Conservation (phyloP, 2,797 vertebrate genomes). For the Darevskia nairensis region DNA sequence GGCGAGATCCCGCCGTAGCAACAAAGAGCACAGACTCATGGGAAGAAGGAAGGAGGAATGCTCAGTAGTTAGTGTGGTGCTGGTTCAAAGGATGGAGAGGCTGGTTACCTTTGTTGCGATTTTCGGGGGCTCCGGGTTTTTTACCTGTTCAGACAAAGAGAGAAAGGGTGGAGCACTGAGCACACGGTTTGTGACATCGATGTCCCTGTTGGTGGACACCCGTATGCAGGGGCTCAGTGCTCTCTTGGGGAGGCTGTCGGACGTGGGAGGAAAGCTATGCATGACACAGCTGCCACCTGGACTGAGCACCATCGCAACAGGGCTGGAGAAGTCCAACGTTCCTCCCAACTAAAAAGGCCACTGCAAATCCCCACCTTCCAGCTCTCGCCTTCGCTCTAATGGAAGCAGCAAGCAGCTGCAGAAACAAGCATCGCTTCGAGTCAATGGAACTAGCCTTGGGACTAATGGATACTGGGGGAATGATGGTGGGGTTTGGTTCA, state of each 20-base stretch:
- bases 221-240: constrained; percentile 28
- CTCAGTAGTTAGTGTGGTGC: constrained; percentile 82
- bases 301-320: rapidly evolving
- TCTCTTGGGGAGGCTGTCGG: not conserved
- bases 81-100: constrained; percentile 82
- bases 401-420: not conserved
- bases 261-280: constrained; percentile 3
- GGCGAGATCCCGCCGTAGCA: constrained; percentile 83
- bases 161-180: constrained; percentile 84
- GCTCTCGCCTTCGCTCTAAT: not conserved
- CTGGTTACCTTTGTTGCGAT: constrained; percentile 99
- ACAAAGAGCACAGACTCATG: constrained; percentile 80
- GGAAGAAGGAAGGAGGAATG: constrained; percentile 79
- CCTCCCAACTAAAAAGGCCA: constrained; percentile 2
- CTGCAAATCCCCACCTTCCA: not conserved
- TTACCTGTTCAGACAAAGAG: constrained; percentile 99
- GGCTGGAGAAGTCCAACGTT: not conserved
- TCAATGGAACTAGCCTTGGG: not conserved
- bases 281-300: not conserved
- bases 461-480: not conserved
- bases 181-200: constrained; percentile 27
- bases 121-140: constrained; percentile 99
- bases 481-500: not conserved
- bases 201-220: constrained; percentile 18
- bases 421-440: not conserved